Evolutionary conservation across 2,888 invertebrate species (phyloP), one percentile per base, ranked within the genome.

Genomic region (Volucella inflata): DNA sequence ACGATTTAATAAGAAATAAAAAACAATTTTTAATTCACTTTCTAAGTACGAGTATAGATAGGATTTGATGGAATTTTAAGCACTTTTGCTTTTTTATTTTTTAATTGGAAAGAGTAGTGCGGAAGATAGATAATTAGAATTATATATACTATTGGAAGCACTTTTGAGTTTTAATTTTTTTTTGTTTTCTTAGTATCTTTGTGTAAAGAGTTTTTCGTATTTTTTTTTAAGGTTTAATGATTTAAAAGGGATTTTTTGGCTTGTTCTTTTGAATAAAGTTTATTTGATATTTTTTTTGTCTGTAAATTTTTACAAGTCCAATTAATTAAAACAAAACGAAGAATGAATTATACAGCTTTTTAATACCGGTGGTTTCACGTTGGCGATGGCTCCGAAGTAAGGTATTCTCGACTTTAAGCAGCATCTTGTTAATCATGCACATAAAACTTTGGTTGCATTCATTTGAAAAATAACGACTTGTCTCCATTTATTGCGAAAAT

Each of bases 321-420:
- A 70, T 59, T 67, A 90, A 93, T 96, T 96, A 96, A 93, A 96
- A 96, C 92, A 96, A 94, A 88, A 96, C 96, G 92, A 96, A 96
- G 93, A 96, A 96, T 85, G 96, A 96, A 93, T 96, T 96, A 93
- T 96, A 96, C 91, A 96, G 93, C 92, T 96, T 96, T 93, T 96
- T 96, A 90, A 96, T 96, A 85, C 96, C 96, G 62, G 96, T 96
- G 36, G 96, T 96, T 92, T 96, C 96, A 91, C 96, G 93, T 92
- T 96, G 96, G 90, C 96, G 95, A 91, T 96, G 96, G 91, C 95
- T 96, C 92, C 96, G 95, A 82, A 96, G 94, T 90, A 96, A 94
- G 91, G 95, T 95, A 93, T 95, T 95, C 91, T 95, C 95, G 89
- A 95, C 93, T 93, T 94, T 94, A 92, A 95, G 92, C 91, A 95